These are phyloP conservation scores for Synergus laeviventris DNA, from an alignment of 2,888 invertebrate genomes.

Conservation along the genomic window DNA sequence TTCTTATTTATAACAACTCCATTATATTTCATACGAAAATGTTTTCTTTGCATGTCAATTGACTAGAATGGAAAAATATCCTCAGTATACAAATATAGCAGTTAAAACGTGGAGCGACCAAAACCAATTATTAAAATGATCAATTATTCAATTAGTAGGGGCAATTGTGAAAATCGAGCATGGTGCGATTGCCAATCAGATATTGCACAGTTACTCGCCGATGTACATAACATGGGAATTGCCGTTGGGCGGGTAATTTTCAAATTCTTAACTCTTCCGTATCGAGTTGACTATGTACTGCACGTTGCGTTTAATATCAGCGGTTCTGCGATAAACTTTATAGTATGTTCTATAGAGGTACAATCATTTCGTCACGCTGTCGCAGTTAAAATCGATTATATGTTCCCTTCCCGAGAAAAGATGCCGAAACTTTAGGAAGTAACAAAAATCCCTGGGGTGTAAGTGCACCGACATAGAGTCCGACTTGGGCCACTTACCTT, in stretches of 20 bases:
- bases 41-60: too few relatives aligned
- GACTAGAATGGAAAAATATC: too few relatives aligned
- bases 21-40: background rate
- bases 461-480: constrained; percentile 29
- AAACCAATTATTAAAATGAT: too few relatives aligned
- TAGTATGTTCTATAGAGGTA: constrained; percentile 15
- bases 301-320: constrained; percentile 26
- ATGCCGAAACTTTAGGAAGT: constrained; percentile 31
- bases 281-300: constrained; percentile 20
- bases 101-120: too few relatives aligned
- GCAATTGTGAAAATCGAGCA: background rate
- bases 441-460: constrained; percentile 38
- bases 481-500: constrained; percentile 32
- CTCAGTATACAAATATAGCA: too few relatives aligned
- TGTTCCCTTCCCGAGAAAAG: background rate
- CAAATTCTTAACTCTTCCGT: constrained; percentile 24
- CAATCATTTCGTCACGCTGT: constrained; percentile 40
- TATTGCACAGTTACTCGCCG: constrained; percentile 15
- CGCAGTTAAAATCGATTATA: constrained; percentile 34
- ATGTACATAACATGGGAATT: constrained; percentile 8
- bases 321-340: constrained; percentile 37
- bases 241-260: constrained; percentile 16
- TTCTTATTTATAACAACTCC: background rate
- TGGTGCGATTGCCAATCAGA: constrained; percentile 29
- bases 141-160: too few relatives aligned